phyloP scores from a whole-genome alignment of 2,113 vertebrate genomes.

The cattle (Bos taurus) region ARS-UCD2.0 NC_037329.1:34274501-34275000 shows the following conservation, averaged over 20 bases:
- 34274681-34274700: slow-evolving; percentile 55
- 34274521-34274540: slow-evolving; percentile 83
- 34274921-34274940: neutral
- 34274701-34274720: slow-evolving; percentile 27
- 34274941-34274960: slow-evolving; percentile 49
- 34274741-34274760: slow-evolving; percentile 54
- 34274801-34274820: slow-evolving; percentile 42
- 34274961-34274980: slow-evolving; percentile 55
- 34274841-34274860: slow-evolving; percentile 13
- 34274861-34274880: slow-evolving; percentile 28
- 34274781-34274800: slow-evolving; percentile 31
- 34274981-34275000: slow-evolving; percentile 8
- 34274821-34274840: slow-evolving; percentile 26
- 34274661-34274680: slow-evolving; percentile 47
- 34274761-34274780: slow-evolving; percentile 39
- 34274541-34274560: slow-evolving; percentile 81
- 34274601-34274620: slow-evolving; percentile 73
- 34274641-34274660: slow-evolving; percentile 59
- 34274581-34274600: slow-evolving; percentile 77
- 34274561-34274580: slow-evolving; percentile 76
- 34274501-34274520: slow-evolving; percentile 81
- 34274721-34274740: slow-evolving; percentile 41
- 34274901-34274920: slow-evolving; percentile 37
- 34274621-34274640: slow-evolving; percentile 66
- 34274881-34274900: slow-evolving; percentile 49